Percentiles rank a stretch among this genome's conserved stretches.
Evolutionary conservation across 2,888 invertebrate genomes (phyloP).

Genomic region (Erebia palarica): DNA sequence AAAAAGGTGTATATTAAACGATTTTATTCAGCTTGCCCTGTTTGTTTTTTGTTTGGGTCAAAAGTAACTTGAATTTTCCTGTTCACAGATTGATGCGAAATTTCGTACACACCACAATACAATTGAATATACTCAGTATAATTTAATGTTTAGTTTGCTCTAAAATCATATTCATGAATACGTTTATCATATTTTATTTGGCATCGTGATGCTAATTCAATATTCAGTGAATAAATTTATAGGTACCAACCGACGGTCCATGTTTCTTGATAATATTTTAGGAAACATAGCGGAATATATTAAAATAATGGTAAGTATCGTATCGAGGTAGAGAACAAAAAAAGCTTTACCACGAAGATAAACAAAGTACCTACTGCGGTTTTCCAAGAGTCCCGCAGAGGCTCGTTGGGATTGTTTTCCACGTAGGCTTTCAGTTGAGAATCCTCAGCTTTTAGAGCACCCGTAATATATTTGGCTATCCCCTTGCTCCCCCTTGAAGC

Average conservation of each 20-base stretch:
- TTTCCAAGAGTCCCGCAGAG: slow-evolving; percentile 52
- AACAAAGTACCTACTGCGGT: slow-evolving; percentile 55
- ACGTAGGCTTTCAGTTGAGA: slow-evolving; percentile 58
- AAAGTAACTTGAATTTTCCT: too few relatives aligned
- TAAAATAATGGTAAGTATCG: slow-evolving; percentile 64
- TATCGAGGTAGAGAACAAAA: slow-evolving; percentile 65
- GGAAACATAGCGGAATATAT: slow-evolving; percentile 64
- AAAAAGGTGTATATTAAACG: too few relatives aligned
- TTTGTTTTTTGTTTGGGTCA: too few relatives aligned
- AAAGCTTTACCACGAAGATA: slow-evolving; percentile 62
- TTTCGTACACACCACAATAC: too few relatives aligned
- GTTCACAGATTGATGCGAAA: too few relatives aligned
- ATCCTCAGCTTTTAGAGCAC: slow-evolving; percentile 64
- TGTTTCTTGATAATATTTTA: slow-evolving; percentile 16
- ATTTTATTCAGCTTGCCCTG: too few relatives aligned
- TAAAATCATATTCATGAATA: neutral
- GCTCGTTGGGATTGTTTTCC: slow-evolving; percentile 55
- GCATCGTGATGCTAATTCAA: too few relatives aligned
- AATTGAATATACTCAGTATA: too few relatives aligned
- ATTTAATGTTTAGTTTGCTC: too few relatives aligned
- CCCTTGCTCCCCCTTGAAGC: slow-evolving; percentile 72
- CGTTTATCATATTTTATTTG: neutral
- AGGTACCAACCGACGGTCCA: neutral
- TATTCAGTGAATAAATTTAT: slow-evolving; percentile 8
- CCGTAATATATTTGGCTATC: slow-evolving; percentile 75